A percentile compares a stretch with the other conserved stretches of the same genome.
Evolutionary conservation across 2,113 vertebrate species (phyloP).

Genomic region (Lepus timidus): DNA sequence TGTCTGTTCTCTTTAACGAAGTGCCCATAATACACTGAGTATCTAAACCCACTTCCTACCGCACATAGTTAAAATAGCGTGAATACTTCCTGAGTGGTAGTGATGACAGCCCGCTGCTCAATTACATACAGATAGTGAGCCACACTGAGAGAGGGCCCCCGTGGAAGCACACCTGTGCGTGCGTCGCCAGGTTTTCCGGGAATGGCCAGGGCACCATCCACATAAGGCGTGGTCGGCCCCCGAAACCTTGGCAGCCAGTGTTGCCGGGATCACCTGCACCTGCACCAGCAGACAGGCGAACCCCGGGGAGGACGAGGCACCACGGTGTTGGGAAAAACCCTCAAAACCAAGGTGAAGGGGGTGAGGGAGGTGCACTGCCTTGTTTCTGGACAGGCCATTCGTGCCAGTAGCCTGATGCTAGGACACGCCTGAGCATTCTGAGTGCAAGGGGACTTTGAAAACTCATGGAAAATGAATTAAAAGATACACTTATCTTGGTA

Average conservation of each 20-base stretch:
- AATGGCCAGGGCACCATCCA: neutral
- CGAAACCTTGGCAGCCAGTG: rapidly evolving
- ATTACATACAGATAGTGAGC: rapidly evolving
- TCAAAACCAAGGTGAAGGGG: neutral
- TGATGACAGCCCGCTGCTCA: rapidly evolving
- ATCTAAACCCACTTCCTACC: neutral
- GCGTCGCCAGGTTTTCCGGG: neutral
- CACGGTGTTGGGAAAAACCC: neutral
- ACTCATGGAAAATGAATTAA: too few relatives aligned
- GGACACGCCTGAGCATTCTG: neutral
- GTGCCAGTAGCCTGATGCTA: rapidly evolving
- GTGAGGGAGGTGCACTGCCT: too few relatives aligned
- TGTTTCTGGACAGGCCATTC: neutral
- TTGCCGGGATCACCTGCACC: neutral
- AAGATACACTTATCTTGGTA: too few relatives aligned
- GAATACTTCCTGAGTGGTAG: rapidly evolving
- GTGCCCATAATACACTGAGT: neutral
- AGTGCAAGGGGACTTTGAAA: too few relatives aligned
- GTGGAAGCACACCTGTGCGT: neutral
- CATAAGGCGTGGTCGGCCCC: neutral
- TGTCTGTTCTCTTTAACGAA: neutral
- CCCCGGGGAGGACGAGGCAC: neutral
- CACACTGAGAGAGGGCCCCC: rapidly evolving
- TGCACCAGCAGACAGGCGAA: neutral
- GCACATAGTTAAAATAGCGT: neutral